Percentiles rank a stretch among this genome's conserved stretches.
These are phyloP conservation scores for Bubalus kerabau DNA, from an alignment of 2,113 vertebrate species.

Conservation along the genomic window DNA sequence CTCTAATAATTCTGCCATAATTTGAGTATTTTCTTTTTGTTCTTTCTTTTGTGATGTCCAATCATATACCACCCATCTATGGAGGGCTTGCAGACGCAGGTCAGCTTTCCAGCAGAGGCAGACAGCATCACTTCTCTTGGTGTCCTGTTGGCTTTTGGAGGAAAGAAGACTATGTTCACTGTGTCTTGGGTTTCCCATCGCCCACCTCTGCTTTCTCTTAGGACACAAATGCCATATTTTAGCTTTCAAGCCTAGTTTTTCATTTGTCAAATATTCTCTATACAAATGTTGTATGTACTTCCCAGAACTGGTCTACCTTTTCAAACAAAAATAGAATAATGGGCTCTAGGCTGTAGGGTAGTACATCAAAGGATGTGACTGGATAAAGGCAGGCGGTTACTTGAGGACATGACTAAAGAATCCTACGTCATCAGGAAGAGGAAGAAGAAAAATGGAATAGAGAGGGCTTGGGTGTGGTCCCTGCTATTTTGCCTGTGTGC, in stretches of 20 bases:
- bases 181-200: neutral
- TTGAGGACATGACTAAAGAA: neutral
- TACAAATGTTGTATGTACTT: rapidly evolving
- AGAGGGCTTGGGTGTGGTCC: neutral
- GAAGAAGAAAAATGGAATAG: neutral
- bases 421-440: neutral
- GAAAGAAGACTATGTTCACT: neutral
- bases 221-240: neutral
- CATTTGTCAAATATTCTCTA: neutral
- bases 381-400: neutral
- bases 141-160: neutral
- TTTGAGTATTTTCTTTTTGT: neutral
- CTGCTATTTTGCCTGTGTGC: neutral
- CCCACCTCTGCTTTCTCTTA: neutral
- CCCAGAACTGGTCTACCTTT: neutral
- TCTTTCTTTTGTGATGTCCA: neutral
- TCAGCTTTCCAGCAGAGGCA: neutral
- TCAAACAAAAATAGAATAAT: neutral
- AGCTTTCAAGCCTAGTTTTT: neutral
- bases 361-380: neutral
- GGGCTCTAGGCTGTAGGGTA: neutral
- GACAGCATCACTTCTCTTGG: rapidly evolving
- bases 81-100: rapidly evolving
- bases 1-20: neutral
- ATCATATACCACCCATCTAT: rapidly evolving